A percentile compares a stretch with the other conserved stretches of the same genome.
These are phyloP conservation scores for Zaprionus inermis DNA, from an alignment of 1,140 invertebrate genomes.

Conservation along the genomic window DNA sequence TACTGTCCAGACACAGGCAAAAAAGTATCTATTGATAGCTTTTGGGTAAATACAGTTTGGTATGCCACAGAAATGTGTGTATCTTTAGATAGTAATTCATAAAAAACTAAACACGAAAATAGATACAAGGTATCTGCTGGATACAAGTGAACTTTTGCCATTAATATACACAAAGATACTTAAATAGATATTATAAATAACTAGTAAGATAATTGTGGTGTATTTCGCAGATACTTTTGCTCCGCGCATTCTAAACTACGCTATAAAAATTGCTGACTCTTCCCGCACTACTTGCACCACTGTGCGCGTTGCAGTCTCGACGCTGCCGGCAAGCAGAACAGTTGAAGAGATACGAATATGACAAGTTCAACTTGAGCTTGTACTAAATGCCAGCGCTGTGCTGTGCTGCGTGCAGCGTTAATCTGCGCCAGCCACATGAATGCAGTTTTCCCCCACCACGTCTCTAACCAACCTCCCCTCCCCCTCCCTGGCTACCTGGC, in stretches of 20 bases:
- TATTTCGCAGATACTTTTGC: no score
- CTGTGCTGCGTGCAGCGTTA: constrained; percentile 44
- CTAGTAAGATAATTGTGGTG: no score
- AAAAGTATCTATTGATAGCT: not conserved
- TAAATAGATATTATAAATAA: not conserved
- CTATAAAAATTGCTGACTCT: constrained; percentile 6
- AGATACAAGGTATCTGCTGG: no score
- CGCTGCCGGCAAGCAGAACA: constrained; percentile 65
- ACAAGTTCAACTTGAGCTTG: constrained; percentile 73
- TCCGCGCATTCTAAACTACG: no score
- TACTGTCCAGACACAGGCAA: not conserved
- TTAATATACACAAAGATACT: no score
- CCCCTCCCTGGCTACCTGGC: not conserved
- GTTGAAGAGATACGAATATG: constrained; percentile 79
- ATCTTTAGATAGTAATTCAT: no score
- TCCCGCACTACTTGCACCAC: constrained; percentile 5
- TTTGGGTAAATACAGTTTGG: not conserved
- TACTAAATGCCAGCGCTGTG: constrained; percentile 72
- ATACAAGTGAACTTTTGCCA: no score
- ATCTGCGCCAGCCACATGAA: constrained; percentile 38
- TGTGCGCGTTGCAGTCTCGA: constrained; percentile 8
- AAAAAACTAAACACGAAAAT: no score
- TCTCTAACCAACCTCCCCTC: not conserved
- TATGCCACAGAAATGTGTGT: no score
- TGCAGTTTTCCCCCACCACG: constrained; percentile 41